Evolutionary conservation across 2,797 vertebrate genomes (phyloP).

Genomic region (Vultur gryphus): DNA sequence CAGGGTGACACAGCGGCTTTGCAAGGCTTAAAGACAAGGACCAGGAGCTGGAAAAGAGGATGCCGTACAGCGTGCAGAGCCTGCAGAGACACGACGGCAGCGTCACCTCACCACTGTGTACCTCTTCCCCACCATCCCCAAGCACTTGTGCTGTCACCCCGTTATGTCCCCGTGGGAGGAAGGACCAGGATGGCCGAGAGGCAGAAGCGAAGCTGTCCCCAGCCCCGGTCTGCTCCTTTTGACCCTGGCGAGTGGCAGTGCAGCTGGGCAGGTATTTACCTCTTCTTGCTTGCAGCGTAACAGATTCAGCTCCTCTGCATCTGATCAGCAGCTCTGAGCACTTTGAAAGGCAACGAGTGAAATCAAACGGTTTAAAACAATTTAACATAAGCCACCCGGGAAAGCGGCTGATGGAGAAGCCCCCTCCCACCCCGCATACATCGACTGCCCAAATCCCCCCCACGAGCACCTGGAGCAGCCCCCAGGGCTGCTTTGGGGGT

Average conservation of each 20-base stretch:
- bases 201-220: background rate
- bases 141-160: background rate
- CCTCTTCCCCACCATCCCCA: background rate
- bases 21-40: background rate
- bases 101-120: accelerated
- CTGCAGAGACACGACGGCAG: accelerated
- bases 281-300: background rate
- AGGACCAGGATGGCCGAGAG: background rate
- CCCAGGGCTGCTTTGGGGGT: background rate
- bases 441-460: background rate
- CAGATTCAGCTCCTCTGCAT: background rate
- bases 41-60: background rate
- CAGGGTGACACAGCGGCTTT: background rate
- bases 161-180: accelerated
- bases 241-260: accelerated
- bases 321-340: background rate
- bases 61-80: accelerated
- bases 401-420: background rate
- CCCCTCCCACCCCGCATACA: background rate
- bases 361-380: background rate
- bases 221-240: accelerated
- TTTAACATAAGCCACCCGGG: background rate
- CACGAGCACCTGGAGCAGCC: accelerated
- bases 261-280: background rate
- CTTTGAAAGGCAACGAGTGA: background rate